Base-by-base conservation (phyloP, 2,797 vertebrate genomes). In the Gymnoscopelus braueri region DNA sequence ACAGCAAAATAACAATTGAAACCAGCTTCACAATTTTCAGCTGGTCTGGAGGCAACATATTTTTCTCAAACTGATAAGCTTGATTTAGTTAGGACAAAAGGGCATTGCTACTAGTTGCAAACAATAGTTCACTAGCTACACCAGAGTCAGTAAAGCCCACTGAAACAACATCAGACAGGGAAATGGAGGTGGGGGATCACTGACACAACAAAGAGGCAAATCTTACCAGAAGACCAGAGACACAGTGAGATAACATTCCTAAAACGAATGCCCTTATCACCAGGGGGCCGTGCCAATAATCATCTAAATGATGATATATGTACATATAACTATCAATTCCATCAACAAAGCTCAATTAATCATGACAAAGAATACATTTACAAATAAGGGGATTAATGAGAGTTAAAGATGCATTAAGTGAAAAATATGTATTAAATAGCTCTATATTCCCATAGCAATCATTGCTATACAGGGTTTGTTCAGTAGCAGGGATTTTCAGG, bases 181-280 rank as follows among this genome's bases (percentile, higher is more conserved):
- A 56, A 72, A 77, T 11, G 39, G 81, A 63, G 78, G 70, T 72
- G 63, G 80, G 72, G 56, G 72, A 78, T 77, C 67, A 70, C 63
- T 64, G 70, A 78, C 49, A 39, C 75, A 74, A 82, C 80, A 89
- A 87, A 87, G 75, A 32, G 65, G 71, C 71, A 81, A 62, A 76
- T 74, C 81, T 76, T 60, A 86, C 76, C 71, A 48, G 39, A 79
- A 77, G 83, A 75, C 82, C 83, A 84, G 78, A 82, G 75, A 59
- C 79, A 72, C 71, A 77, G 89, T 83, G 81, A 73, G 69, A 81
- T 81, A 80, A 83, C 79, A 87, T 85, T 90, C 87, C 78, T 76
- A 70, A 87, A 73, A 90, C 86, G 81, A 91, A 84, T 85, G 86
- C 81, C 69, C 59, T 67, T 78, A 84, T 86, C 87, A 86, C 89